Evolutionary conservation across 2,113 vertebrate genomes (phyloP).

Genomic region (Spermophilus dauricus): DNA sequence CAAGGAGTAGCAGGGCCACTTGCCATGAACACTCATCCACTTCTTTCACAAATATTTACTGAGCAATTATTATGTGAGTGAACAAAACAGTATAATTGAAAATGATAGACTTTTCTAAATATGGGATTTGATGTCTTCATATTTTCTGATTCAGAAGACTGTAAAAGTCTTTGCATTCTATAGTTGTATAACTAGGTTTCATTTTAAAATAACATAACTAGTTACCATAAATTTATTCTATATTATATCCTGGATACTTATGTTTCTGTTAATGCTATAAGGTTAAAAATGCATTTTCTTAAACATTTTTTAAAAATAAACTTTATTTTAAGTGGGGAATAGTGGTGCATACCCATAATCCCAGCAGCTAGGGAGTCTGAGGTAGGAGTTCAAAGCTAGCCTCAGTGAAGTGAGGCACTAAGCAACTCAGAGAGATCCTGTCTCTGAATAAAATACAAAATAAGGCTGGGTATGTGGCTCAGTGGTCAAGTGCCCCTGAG

Average conservation of each 20-base stretch:
- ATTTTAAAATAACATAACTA: constrained; percentile 27
- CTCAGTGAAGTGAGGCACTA: no score
- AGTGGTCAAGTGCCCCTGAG: no score
- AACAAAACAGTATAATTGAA: neutral
- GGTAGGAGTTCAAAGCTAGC: no score
- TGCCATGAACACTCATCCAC: neutral
- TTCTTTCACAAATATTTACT: neutral
- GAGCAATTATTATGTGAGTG: neutral
- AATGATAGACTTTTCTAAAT: neutral
- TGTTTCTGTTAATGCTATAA: neutral
- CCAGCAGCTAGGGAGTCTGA: no score
- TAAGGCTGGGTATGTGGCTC: no score
- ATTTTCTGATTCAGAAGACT: neutral
- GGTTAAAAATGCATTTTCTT: no score
- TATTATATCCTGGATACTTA: neutral
- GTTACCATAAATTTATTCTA: neutral
- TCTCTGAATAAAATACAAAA: no score
- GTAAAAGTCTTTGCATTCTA: neutral
- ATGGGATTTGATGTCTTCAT: neutral
- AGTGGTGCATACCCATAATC: no score
- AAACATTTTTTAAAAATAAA: no score
- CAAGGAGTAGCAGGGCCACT: neutral
- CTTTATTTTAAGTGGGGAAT: no score
- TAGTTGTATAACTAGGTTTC: neutral
- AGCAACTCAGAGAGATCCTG: no score